Base-by-base conservation (phyloP, 2,888 invertebrate genomes). In the Lepas anatifera region DNA sequence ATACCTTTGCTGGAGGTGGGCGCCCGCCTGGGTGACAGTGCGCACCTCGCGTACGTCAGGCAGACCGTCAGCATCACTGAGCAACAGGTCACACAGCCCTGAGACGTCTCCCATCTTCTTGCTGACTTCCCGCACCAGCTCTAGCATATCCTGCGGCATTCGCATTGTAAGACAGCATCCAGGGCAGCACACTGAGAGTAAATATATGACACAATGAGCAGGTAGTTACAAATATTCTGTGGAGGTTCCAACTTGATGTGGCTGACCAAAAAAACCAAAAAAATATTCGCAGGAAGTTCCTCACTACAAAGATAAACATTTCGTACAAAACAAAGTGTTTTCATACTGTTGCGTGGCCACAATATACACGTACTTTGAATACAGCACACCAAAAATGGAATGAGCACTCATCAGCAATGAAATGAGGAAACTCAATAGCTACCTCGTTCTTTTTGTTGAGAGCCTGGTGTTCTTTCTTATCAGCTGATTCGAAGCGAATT, bases 21-120 rank as follows among this genome's bases (percentile, higher is more conserved):
- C 81, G 81, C 79, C 83, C 81, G 80, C 81, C 81, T 80, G 81
- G 82, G 81, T 82, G 79, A 80, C 66, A 35, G 63, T 81, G 84
- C 81, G 78, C 83, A 83, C 79, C 58, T 58, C 58, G 13, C 58
- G 29, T 4, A 13, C 32, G 18, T 58, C 58, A 8, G 58, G 58
- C 18, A 58, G 18, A 4, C 58, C 58, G 32, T 58, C 58, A 13
- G 32, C 1, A 22, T 58, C 58, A 22, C 58, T 58, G 25, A 58
- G 18, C 3, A 58, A 32, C 18, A 58, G 32, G 58, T 58, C 58
- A 58, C 58, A 58, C 10, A 58, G 58, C 1, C 58, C 58, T 1
- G 58, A 58, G 13, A 58, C 32, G 58, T 58, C 58, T 18, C 58
- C 58, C 58, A 58, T 58, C 58, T 58, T 58, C 32, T 27, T 29